A percentile compares a stretch with the other conserved stretches of the same genome.
Evolutionary conservation across 2,113 vertebrate genomes (phyloP).

Genomic region (Himantopus leucocephalus): DNA sequence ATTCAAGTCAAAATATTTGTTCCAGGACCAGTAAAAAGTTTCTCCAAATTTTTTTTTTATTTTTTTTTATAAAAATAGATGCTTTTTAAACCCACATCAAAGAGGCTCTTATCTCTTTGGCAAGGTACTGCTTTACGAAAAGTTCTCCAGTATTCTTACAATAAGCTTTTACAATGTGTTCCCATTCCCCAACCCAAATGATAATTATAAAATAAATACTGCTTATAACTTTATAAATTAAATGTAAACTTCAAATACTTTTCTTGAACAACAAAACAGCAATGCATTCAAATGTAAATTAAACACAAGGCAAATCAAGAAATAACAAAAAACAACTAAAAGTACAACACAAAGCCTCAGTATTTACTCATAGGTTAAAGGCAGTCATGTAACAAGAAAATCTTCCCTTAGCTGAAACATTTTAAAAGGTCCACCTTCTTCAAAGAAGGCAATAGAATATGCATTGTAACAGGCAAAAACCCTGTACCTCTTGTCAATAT

Average conservation of each 20-base stretch:
- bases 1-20: constrained; percentile 99
- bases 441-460: constrained; percentile 88
- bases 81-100: constrained; percentile 99
- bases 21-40: constrained; percentile 99
- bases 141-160: constrained; percentile 94
- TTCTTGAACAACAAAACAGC: constrained; percentile 69
- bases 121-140: constrained; percentile 99
- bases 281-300: constrained; percentile 79
- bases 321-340: constrained; percentile 68
- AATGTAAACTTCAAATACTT: constrained; percentile 82
- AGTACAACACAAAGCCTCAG: constrained; percentile 81
- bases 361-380: constrained; percentile 83
- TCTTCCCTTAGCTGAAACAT: constrained; percentile 85
- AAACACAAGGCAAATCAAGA: constrained; percentile 80
- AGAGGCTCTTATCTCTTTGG: constrained; percentile 99
- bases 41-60: constrained; percentile 91
- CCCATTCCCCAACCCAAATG: constrained; percentile 86
- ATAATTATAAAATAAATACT: constrained; percentile 87
- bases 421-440: constrained; percentile 87
- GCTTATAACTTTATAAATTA: constrained; percentile 81
- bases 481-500: constrained; percentile 85
- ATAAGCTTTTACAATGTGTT: constrained; percentile 91
- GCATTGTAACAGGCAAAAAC: constrained; percentile 85
- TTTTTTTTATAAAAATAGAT: constrained; percentile 97
- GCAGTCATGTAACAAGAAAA: constrained; percentile 84